Evolutionary conservation across 2,797 vertebrate genomes (phyloP).

Genomic region (Sebastes minor): DNA sequence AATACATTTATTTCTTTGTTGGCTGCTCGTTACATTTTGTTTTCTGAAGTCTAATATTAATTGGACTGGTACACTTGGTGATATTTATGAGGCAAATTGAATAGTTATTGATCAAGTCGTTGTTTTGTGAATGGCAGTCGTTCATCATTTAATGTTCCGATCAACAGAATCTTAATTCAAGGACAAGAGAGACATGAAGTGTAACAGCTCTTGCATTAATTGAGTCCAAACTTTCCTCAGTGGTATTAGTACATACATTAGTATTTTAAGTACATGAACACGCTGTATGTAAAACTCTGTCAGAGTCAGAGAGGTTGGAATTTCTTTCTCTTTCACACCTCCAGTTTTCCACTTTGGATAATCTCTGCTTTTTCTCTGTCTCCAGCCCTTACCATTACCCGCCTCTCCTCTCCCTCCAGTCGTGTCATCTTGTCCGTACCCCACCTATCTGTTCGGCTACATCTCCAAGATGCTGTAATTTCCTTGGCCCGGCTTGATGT

Average conservation of each 20-base stretch:
- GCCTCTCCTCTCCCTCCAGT: constrained; percentile 83
- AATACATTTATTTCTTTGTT: constrained; percentile 10
- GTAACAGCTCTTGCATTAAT: background rate
- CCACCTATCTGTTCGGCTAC: constrained; percentile 98
- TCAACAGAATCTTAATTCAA: background rate
- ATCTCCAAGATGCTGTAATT: constrained; percentile 99
- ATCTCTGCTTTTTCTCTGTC: constrained; percentile 49
- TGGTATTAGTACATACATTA: background rate
- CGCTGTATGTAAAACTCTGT: background rate
- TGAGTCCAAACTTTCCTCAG: background rate
- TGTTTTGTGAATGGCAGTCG: background rate
- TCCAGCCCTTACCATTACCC: constrained; percentile 65
- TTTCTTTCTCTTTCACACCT: constrained; percentile 59
- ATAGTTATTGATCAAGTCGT: background rate
- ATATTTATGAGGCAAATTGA: background rate
- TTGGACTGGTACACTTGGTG: background rate
- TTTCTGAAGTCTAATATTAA: constrained; percentile 6
- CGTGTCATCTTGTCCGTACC: constrained; percentile 94
- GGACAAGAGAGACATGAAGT: background rate
- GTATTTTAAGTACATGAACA: background rate
- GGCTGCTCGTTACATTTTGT: background rate
- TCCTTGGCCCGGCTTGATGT: constrained; percentile 97
- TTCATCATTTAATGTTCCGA: background rate
- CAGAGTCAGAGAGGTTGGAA: constrained; percentile 21
- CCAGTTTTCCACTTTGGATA: constrained; percentile 82